phyloP scores from a whole-genome alignment of 23 tunicate genomes.

The Pegea sp. region DNA sequence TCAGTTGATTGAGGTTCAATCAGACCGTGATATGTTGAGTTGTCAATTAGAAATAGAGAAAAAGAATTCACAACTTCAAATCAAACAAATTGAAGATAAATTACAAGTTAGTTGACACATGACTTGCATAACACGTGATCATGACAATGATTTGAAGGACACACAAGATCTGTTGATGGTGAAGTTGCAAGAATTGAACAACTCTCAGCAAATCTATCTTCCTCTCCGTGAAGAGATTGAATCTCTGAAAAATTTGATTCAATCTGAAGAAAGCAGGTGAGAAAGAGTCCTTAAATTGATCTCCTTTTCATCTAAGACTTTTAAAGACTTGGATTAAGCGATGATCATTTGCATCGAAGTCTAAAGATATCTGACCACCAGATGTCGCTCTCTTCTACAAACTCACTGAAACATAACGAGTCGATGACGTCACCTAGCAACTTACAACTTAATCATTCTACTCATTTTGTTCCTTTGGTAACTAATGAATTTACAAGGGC shows the following conservation, averaged over 20 bases:
- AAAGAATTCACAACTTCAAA: slow-evolving; percentile 19
- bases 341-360: too few species aligned
- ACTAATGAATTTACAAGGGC: slow-evolving; percentile 17
- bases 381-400: too few species aligned
- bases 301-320: not conserved
- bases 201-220: slow-evolving; percentile 48
- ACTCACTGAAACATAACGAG: too few species aligned
- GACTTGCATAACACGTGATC: not conserved
- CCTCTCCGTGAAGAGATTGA: slow-evolving; percentile 63
- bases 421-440: slow-evolving; percentile 2
- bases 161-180: slow-evolving; percentile 73
- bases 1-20: slow-evolving; percentile 27
- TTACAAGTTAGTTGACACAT: slow-evolving; percentile 19
- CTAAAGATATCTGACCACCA: slow-evolving; percentile 1
- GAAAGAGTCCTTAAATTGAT: not conserved
- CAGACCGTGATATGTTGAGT: slow-evolving; percentile 19
- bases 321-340: too few species aligned
- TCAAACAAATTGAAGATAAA: slow-evolving; percentile 33
- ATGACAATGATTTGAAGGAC: slow-evolving; percentile 32
- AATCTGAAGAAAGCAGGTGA: slow-evolving; percentile 75
- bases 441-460: not conserved
- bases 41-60: slow-evolving; percentile 33
- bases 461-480: slow-evolving; percentile 11
- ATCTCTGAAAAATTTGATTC: slow-evolving; percentile 43
- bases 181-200: slow-evolving; percentile 45